Conservation (phyloP, 2,888 invertebrate species). For the Gerris lacustris region DNA sequence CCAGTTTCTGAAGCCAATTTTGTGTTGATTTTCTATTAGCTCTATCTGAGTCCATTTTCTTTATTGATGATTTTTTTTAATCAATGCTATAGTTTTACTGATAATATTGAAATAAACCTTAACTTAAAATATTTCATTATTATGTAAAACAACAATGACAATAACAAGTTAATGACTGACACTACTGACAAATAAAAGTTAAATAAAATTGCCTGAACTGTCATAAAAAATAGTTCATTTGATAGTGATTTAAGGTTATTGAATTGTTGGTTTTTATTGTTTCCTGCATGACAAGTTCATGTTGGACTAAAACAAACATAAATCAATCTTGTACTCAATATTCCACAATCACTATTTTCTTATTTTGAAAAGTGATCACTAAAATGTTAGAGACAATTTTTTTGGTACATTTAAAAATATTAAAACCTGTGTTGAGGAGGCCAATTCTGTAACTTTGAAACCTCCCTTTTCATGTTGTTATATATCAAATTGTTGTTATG, state of each 20-base stretch:
- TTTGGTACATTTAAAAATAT: no score
- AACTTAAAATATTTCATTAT: no score
- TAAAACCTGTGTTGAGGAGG: no score
- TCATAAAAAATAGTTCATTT: no score
- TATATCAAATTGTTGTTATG: no score
- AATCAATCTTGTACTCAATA: background rate
- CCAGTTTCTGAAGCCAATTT: background rate
- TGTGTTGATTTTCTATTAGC: constrained; percentile 12
- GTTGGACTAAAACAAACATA: background rate
- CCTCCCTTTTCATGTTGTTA: no score
- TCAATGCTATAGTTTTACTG: background rate
- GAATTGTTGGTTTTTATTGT: background rate
- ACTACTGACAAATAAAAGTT: no score
- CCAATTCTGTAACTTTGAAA: no score
- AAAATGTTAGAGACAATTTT: background rate
- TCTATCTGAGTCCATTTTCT: background rate
- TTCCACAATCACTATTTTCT: background rate
- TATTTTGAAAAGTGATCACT: background rate
- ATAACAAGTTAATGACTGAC: no score
- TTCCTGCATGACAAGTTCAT: background rate
- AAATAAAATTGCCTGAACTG: no score
- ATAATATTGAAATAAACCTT: background rate
- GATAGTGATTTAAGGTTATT: no score
- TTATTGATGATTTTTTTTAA: background rate
- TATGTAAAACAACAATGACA: no score